Base-by-base conservation (phyloP, 2,888 invertebrate genomes). In the Platycheirus albimanus region DNA sequence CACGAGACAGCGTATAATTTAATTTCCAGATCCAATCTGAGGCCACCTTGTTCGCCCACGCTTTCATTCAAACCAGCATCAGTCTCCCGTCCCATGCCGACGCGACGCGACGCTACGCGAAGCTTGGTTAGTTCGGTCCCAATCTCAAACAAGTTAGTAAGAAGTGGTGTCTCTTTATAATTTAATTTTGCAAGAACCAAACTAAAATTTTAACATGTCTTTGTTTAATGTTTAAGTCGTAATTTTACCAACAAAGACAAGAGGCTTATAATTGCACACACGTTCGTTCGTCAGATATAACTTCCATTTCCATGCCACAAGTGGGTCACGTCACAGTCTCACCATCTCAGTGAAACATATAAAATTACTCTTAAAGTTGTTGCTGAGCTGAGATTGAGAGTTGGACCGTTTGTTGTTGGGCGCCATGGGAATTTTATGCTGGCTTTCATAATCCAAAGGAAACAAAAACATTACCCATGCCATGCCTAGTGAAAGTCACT, bases 311-410 rank as follows among this genome's bases (percentile, higher is more conserved):
- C 49, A 71, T 17, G 30, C 28, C 43, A 52, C 43, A 80, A 69
- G 74, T 80, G 69, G 80, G 75, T 75, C 80, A 80, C 41, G 75
- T 75, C 80, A 80, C 41, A 52, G 33, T 58, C 66, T 61, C 61
- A 33, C 30, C 30, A 33, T 24, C 24, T 4, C 58, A 43, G 43
- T 28, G 43, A 58, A 61, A 61, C 45, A 52, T 67, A 79, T 72
- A 52, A 64, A 71, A 47, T 56, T 72, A 61, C 71, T 58, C 58
- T 24, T 63, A 36, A 43, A 28, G 56, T 13, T 24, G 58, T 38
- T 38, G 58, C n/a, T 36, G 28, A n/a, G 45, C n/a, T 54, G 67
- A n/a, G 56, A 11, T 20, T 13, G 8, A 54, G 45, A 41, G 38
- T 47, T 58, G 41, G 63, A 10, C 45, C 61, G 61, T 61, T 47